phyloP scores from a whole-genome alignment of 1,140 invertebrate species.

The Zaprionus nigranus region DNA sequence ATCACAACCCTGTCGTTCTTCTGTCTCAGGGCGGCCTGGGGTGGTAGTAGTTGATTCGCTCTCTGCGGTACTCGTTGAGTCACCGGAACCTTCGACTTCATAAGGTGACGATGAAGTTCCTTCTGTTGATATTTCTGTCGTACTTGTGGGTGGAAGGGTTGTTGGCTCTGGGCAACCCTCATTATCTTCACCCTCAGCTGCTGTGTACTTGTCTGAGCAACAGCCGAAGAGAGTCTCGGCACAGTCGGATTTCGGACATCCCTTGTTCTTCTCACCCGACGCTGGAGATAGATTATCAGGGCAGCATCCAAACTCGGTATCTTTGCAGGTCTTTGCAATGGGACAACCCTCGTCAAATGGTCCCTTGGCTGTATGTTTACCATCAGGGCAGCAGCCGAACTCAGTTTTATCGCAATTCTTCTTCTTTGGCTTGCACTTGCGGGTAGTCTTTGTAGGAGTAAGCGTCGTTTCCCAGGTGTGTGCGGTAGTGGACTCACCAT shows the following conservation, averaged over 20 bases:
- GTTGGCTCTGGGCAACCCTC: constrained; percentile 92
- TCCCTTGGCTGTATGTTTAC: constrained; percentile 91
- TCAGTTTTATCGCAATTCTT: constrained; percentile 89
- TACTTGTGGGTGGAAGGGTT: constrained; percentile 84
- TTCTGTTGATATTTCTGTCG: constrained; percentile 63
- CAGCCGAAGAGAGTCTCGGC: constrained; percentile 93
- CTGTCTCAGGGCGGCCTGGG: constrained; percentile 87
- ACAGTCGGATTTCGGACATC: constrained; percentile 91
- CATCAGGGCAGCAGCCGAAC: constrained; percentile 96
- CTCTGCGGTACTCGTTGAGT: constrained; percentile 71
- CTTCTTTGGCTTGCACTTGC: constrained; percentile 87
- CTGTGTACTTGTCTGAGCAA: constrained; percentile 92
- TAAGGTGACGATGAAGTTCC: constrained; percentile 33
- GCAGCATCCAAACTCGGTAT: constrained; percentile 95
- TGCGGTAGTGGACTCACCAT: constrained; percentile 75
- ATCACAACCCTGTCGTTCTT: constrained; percentile 85
- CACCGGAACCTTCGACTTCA: constrained; percentile 82
- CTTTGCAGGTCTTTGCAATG: constrained; percentile 90
- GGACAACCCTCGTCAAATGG: constrained; percentile 93
- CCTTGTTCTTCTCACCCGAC: constrained; percentile 88
- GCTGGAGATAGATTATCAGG: constrained; percentile 94
- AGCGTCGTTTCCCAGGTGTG: constrained; percentile 85
- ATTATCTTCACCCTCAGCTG: constrained; percentile 92
- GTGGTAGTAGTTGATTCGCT: constrained; percentile 85
- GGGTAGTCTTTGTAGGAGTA: constrained; percentile 81